Evolutionary conservation across 1,140 invertebrate genomes (phyloP).

Genomic region (Apis laboriosa): DNA sequence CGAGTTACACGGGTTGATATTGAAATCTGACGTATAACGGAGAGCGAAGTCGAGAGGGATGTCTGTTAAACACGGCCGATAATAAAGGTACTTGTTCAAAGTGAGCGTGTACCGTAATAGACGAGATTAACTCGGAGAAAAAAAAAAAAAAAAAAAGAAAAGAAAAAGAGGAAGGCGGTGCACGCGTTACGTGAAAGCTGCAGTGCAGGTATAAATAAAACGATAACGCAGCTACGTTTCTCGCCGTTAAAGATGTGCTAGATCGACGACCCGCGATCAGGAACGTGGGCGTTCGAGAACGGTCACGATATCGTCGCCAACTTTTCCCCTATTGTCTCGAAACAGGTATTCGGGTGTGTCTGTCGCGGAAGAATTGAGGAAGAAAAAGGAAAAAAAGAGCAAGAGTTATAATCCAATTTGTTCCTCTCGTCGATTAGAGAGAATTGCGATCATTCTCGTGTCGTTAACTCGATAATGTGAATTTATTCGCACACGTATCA

Average conservation of each 20-base stretch:
- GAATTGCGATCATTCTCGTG: background rate
- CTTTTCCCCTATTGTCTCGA: constrained; percentile 6
- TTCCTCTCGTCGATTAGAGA: background rate
- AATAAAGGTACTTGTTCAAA: constrained; percentile 33
- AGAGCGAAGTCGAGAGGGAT: background rate
- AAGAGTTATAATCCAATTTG: too few species aligned
- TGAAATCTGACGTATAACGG: constrained; percentile 30
- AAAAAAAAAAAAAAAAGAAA: background rate
- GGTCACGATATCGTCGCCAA: constrained; percentile 1
- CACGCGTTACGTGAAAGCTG: constrained; percentile 24
- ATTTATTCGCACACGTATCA: too few species aligned
- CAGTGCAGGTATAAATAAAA: constrained; percentile 36
- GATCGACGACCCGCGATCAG: constrained; percentile 35
- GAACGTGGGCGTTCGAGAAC: constrained; percentile 9
- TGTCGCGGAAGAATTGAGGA: too few species aligned
- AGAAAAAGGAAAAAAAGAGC: too few species aligned
- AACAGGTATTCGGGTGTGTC: background rate
- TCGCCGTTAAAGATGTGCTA: constrained; percentile 24
- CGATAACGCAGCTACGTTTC: constrained; percentile 19
- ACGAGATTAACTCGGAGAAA: constrained; percentile 18
- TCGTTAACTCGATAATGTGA: too few species aligned
- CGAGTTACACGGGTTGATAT: constrained; percentile 29
- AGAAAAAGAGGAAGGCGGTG: background rate
- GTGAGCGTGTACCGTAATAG: constrained; percentile 34
- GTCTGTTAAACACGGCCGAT: constrained; percentile 23